These are phyloP conservation scores for Orgyia antiqua DNA, from an alignment of 2,888 invertebrate species.

Conservation along the genomic window DNA sequence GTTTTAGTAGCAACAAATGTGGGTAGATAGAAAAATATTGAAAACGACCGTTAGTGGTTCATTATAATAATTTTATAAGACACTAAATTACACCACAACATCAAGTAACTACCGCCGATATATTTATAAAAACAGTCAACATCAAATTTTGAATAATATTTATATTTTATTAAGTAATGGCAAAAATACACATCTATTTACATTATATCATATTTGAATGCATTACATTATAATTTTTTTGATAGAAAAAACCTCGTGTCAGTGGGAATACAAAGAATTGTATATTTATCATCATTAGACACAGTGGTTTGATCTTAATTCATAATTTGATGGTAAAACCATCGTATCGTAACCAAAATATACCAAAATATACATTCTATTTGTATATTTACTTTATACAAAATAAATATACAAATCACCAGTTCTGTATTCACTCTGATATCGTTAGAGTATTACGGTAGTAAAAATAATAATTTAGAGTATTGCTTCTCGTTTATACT, in stretches of 20 bases:
- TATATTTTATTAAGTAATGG: slow-evolving; percentile 68
- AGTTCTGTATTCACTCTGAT: slow-evolving; percentile 43
- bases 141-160: slow-evolving; percentile 75
- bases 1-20: too few species aligned
- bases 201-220: slow-evolving; percentile 64
- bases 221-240: slow-evolving; percentile 27
- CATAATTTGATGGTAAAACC: slow-evolving; percentile 10
- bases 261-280: slow-evolving; percentile 38
- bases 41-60: slow-evolving; percentile 63
- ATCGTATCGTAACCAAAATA: slow-evolving; percentile 9
- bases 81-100: slow-evolving; percentile 79
- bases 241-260: slow-evolving; percentile 14
- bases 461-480: slow-evolving; percentile 72
- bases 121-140: slow-evolving; percentile 79
- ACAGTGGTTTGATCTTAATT: too few species aligned
- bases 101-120: slow-evolving; percentile 77
- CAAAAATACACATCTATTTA: slow-evolving; percentile 59
- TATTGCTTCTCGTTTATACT: slow-evolving; percentile 77
- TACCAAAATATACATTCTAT: slow-evolving; percentile 30
- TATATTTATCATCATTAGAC: too few species aligned
- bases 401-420: too few species aligned
- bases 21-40: too few species aligned
- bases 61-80: slow-evolving; percentile 68
- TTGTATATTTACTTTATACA: too few species aligned
- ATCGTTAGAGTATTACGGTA: slow-evolving; percentile 64